phyloP scores from a whole-genome alignment of 1,140 invertebrate genomes.

The Drosophila paulistorum region DNA sequence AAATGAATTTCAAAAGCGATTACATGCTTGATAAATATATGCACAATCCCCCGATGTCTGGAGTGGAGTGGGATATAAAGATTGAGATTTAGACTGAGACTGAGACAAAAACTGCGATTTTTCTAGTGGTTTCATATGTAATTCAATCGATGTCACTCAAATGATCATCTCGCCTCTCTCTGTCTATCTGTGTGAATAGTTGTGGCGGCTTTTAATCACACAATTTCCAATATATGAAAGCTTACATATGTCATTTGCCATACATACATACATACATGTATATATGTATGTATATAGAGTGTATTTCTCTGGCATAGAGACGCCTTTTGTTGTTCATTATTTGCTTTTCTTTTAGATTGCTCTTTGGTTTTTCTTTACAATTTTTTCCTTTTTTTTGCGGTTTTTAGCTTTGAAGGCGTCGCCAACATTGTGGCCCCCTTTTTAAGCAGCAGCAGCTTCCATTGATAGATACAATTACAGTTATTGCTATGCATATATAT shows the following conservation, averaged over 20 bases:
- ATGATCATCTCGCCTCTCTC: constrained; percentile 9
- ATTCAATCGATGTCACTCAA: constrained; percentile 68
- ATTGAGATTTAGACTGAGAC: background rate
- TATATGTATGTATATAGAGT: constrained; percentile 19
- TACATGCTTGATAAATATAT: constrained; percentile 74
- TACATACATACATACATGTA: constrained; percentile 26
- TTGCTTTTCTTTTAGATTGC: constrained; percentile 1
- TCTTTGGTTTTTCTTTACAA: constrained; percentile 50
- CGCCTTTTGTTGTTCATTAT: constrained; percentile 62
- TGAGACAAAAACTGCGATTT: constrained; percentile 33
- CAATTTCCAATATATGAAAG: constrained; percentile 35
- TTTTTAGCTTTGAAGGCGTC: constrained; percentile 56
- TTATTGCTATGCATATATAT: constrained; percentile 32
- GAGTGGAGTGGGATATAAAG: constrained; percentile 27
- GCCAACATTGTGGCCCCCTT: constrained; percentile 30
- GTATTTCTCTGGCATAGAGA: constrained; percentile 35
- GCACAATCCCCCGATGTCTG: constrained; percentile 5
- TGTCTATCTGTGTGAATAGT: constrained; percentile 14
- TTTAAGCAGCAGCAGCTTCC: constrained; percentile 40
- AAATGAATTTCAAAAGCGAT: constrained; percentile 76
- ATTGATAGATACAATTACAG: constrained; percentile 76
- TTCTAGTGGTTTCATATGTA: constrained; percentile 62
- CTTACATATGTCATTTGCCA: constrained; percentile 32
- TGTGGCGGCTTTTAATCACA: constrained; percentile 53
- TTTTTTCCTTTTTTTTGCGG: constrained; percentile 45